Percentiles rank a stretch among this genome's conserved stretches.
phyloP scores from a whole-genome alignment of 2,797 vertebrate species.

The Bucorvus abyssinicus region DNA sequence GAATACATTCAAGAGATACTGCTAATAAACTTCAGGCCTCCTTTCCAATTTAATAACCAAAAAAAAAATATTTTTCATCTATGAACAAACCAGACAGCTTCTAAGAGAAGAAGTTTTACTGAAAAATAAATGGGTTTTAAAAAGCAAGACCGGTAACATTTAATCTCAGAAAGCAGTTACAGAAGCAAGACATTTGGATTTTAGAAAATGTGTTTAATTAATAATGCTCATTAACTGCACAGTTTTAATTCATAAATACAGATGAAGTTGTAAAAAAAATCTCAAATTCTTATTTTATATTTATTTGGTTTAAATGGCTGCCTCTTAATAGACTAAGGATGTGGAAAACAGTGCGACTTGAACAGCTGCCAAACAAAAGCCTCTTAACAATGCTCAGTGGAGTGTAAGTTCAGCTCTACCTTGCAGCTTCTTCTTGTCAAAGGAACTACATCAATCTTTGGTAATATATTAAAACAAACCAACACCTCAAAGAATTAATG shows the following conservation, averaged over 20 bases:
- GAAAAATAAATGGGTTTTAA: not conserved
- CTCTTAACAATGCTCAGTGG: not conserved
- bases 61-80: not conserved
- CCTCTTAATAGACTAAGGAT: not conserved
- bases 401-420: not conserved
- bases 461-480: slow-evolving; percentile 14
- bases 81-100: not conserved
- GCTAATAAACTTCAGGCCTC: not conserved
- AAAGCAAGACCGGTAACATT: not conserved
- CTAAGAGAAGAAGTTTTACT: not conserved
- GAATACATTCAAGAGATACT: not conserved
- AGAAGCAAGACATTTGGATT: not conserved
- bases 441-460: slow-evolving; percentile 47
- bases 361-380: slow-evolving; percentile 21
- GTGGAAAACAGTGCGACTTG: slow-evolving; percentile 1
- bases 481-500: slow-evolving; percentile 11
- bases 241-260: slow-evolving; percentile 65
- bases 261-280: slow-evolving; percentile 21
- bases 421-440: not conserved
- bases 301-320: slow-evolving; percentile 7
- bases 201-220: slow-evolving; percentile 63
- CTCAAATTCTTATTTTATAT: slow-evolving; percentile 42
- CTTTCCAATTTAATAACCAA: slow-evolving; percentile 9
- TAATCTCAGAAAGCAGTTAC: slow-evolving; percentile 19
- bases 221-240: slow-evolving; percentile 48